Conservation (phyloP, 92 coral and sea anemone species). For the Siderastrea radians region DNA sequence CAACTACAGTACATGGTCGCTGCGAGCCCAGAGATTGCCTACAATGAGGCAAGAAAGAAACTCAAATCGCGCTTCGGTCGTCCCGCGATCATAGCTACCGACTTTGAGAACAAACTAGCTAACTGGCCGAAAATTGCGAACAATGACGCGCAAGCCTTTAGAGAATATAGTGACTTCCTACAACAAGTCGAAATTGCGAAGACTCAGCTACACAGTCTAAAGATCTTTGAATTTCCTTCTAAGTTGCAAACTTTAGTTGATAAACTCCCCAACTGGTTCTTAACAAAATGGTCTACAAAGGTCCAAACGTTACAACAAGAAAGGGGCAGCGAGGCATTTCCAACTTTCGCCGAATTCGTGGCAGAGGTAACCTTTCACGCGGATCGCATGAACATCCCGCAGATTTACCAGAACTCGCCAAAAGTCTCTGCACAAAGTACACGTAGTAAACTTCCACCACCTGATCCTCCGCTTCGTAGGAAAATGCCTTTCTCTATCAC, state of each 20-base stretch:
- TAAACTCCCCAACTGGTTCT: conserved; percentile 69
- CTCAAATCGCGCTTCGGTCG: conserved; percentile 70
- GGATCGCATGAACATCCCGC: conserved; percentile 58
- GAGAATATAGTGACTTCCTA: conserved; percentile 66
- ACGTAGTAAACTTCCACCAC: conserved; percentile 23
- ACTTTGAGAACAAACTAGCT: conserved; percentile 67
- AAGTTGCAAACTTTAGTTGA: conserved; percentile 55
- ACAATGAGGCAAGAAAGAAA: conserved; percentile 53
- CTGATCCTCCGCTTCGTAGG: conserved; percentile 23
- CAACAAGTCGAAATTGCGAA: conserved; percentile 75
- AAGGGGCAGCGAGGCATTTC: conserved; percentile 58
- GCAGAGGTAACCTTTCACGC: conserved; percentile 63
- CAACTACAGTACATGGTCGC: conserved; percentile 71
- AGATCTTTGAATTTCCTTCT: conserved; percentile 70
- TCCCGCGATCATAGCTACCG: conserved; percentile 60
- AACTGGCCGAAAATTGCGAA: conserved; percentile 71
- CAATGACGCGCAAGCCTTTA: conserved; percentile 65
- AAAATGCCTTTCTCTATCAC: conserved; percentile 22
- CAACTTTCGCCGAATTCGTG: conserved; percentile 63
- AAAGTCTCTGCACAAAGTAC: neutral
- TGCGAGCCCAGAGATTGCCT: conserved; percentile 60
- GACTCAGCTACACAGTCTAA: conserved; percentile 32
- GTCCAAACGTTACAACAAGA: conserved; percentile 61
- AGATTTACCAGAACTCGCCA: conserved; percentile 4
- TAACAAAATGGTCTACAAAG: conserved; percentile 63